These are phyloP conservation scores for Lagria hirta DNA, from an alignment of 2,888 invertebrate genomes.

Conservation along the genomic window DNA sequence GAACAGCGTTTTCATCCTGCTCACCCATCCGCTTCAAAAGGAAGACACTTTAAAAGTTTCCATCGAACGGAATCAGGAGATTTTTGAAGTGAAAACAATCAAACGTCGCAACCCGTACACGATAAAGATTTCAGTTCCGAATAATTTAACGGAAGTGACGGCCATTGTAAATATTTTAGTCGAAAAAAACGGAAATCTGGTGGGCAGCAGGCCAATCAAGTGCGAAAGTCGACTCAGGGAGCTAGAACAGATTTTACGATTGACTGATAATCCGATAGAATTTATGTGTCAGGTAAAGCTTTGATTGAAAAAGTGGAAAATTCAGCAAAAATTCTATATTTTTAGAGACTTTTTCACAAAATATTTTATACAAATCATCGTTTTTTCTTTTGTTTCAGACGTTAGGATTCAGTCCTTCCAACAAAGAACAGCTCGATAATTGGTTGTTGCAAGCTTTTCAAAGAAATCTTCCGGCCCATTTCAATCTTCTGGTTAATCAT, in stretches of 20 bases:
- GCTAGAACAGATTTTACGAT: slow-evolving; percentile 76
- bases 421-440: slow-evolving; percentile 76
- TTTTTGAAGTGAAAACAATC: slow-evolving; percentile 68
- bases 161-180: slow-evolving; percentile 80
- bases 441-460: slow-evolving; percentile 82
- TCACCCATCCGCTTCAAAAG: slow-evolving; percentile 75
- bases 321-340: background rate
- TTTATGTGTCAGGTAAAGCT: slow-evolving; percentile 80
- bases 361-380: background rate
- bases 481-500: slow-evolving; percentile 64
- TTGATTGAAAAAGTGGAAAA: slow-evolving; percentile 11
- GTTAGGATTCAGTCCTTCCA: slow-evolving; percentile 74
- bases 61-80: slow-evolving; percentile 79
- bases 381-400: slow-evolving; percentile 58
- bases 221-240: slow-evolving; percentile 84
- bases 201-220: slow-evolving; percentile 83
- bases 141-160: slow-evolving; percentile 78
- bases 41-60: slow-evolving; percentile 77
- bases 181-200: slow-evolving; percentile 75
- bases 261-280: slow-evolving; percentile 78
- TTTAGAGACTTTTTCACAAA: background rate
- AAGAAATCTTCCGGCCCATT: slow-evolving; percentile 82
- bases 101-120: slow-evolving; percentile 84
- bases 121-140: slow-evolving; percentile 80
- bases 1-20: slow-evolving; percentile 76